Conservation (phyloP, 2,113 vertebrate genomes). For the Paratilapia polleni region DNA sequence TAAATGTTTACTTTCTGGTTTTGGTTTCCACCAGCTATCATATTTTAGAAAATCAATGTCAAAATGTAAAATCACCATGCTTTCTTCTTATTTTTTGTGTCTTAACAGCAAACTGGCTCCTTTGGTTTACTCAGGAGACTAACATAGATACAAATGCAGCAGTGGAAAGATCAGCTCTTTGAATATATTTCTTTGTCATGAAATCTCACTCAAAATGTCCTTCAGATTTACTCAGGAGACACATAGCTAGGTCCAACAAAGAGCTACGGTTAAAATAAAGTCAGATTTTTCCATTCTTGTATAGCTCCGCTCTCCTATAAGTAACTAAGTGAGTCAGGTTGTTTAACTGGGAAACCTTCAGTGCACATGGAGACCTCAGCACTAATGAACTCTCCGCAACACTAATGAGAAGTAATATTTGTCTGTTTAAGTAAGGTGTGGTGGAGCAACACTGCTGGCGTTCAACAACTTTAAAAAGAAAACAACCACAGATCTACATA, state of each 20-base stretch:
- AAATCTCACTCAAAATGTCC: conserved; percentile 15
- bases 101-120: conserved; percentile 32
- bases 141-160: conserved; percentile 28
- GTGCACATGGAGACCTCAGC: conserved; percentile 51
- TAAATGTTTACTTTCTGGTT: neutral
- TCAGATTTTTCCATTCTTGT: neutral
- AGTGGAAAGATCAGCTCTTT: neutral
- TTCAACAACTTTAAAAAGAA: conserved; percentile 40
- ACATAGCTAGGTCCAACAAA: conserved; percentile 43
- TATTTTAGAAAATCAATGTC: neutral
- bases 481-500: conserved; percentile 23
- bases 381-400: conserved; percentile 58
- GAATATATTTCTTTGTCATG: neutral
- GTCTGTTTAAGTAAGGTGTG: conserved; percentile 33
- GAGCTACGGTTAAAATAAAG: neutral
- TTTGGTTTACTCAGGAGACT: conserved; percentile 58
- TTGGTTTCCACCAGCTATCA: neutral
- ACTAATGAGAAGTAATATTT: conserved; percentile 58
- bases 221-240: conserved; percentile 71
- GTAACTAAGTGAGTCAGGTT: conserved; percentile 68
- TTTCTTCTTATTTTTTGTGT: conserved; percentile 13
- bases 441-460: conserved; percentile 41
- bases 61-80: conserved; percentile 7
- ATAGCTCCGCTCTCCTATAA: conserved; percentile 8
- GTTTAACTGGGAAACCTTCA: conserved; percentile 36